Evolutionary conservation across 1,140 invertebrate genomes (phyloP).

Genomic region (Leptonema lineaticorne): DNA sequence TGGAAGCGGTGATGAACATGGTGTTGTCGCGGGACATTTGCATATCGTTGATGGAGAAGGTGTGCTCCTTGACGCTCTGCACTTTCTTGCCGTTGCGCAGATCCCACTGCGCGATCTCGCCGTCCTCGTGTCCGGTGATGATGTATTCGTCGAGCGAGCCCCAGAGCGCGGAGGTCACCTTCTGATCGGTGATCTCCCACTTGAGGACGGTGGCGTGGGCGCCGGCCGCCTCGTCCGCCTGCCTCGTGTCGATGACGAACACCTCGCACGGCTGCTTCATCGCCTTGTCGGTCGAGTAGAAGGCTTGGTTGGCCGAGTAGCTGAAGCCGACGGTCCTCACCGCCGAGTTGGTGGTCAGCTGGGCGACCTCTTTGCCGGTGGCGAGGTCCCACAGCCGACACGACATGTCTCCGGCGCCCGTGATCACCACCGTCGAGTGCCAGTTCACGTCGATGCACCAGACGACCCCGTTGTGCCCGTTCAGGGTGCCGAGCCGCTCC

Average conservation of each 20-base stretch:
- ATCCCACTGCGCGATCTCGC: conserved; percentile 90
- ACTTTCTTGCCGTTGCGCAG: conserved; percentile 81
- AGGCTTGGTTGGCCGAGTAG: conserved; percentile 88
- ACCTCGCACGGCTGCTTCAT: conserved; percentile 90
- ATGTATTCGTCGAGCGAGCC: conserved; percentile 88
- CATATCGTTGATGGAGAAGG: conserved; percentile 91
- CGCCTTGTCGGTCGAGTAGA: conserved; percentile 90
- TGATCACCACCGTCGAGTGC: conserved; percentile 89
- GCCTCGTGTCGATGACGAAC: conserved; percentile 78
- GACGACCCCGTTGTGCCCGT: conserved; percentile 94
- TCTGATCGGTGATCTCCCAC: conserved; percentile 61
- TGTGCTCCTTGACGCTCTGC: conserved; percentile 77
- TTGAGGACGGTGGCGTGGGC: conserved; percentile 51
- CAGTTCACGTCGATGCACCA: conserved; percentile 98
- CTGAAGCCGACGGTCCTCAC: conserved; percentile 91
- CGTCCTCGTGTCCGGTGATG: conserved; percentile 93
- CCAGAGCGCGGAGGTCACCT: conserved; percentile 92
- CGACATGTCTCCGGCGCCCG: conserved; percentile 91
- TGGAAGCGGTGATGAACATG: conserved; percentile 95
- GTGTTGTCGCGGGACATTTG: conserved; percentile 90
- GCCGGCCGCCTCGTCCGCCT: conserved; percentile 62
- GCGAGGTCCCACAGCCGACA: conserved; percentile 87
- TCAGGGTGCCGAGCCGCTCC: conserved; percentile 94
- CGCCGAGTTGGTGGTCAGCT: conserved; percentile 79
- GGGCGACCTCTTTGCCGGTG: conserved; percentile 72